Evolutionary conservation across 2,888 invertebrate species (phyloP).

Genomic region (Scaptomyza parva): DNA sequence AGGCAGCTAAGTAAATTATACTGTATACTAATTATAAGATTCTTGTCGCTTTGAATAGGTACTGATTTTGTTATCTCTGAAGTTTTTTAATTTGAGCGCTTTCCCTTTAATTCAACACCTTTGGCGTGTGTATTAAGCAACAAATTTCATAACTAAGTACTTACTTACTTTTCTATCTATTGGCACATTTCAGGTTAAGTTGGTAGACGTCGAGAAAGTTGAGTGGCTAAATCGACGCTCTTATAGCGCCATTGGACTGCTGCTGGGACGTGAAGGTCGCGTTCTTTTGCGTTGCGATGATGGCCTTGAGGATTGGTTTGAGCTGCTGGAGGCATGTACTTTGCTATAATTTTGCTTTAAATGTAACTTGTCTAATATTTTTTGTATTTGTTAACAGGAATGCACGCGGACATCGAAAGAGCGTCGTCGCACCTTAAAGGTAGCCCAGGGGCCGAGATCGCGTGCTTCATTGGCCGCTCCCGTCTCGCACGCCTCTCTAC

Average conservation of each 20-base stretch:
- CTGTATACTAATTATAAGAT: too few species aligned
- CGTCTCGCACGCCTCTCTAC: slow-evolving; percentile 83
- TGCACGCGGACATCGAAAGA: slow-evolving; percentile 88
- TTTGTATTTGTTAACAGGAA: slow-evolving; percentile 83
- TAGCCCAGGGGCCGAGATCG: slow-evolving; percentile 84
- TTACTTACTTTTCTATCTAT: slow-evolving; percentile 30
- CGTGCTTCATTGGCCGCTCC: slow-evolving; percentile 84
- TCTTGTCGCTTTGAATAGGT: too few species aligned
- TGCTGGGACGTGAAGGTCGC: slow-evolving; percentile 86
- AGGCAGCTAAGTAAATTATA: too few species aligned
- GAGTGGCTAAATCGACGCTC: slow-evolving; percentile 89
- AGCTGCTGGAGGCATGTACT: slow-evolving; percentile 86
- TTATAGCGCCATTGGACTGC: slow-evolving; percentile 87
- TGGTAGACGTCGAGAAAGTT: slow-evolving; percentile 88
- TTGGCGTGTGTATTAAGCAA: too few species aligned
- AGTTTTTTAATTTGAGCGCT: too few species aligned
- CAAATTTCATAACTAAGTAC: slow-evolving; percentile 8
- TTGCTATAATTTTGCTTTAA: neutral
- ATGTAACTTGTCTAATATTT: neutral
- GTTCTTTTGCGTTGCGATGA: slow-evolving; percentile 85
- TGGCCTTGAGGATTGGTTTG: slow-evolving; percentile 88
- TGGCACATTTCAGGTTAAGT: slow-evolving; percentile 85
- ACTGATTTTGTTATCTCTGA: too few species aligned
- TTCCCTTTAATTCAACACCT: too few species aligned
- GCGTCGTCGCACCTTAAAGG: slow-evolving; percentile 86